Base-by-base conservation (phyloP, 2,888 invertebrate genomes). In the Lysandra bellargus region DNA sequence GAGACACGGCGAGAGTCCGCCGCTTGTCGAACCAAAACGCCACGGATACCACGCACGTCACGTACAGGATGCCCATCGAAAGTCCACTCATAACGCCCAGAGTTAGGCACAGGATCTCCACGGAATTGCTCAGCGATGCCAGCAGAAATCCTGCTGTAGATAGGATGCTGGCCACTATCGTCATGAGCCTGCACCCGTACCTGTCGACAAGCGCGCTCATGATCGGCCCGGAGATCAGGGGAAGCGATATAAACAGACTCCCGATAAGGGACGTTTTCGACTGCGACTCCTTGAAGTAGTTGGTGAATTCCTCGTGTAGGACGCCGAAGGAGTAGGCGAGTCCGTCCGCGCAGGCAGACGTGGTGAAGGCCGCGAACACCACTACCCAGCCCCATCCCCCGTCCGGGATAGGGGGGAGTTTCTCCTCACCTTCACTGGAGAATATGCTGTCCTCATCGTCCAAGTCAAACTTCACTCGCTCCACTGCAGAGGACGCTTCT, bases 351-450 rank as follows among this genome's bases (percentile, higher is more conserved):
- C 99, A 97, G 83, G 98, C 96, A 64, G 98, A 97, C n/a, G 98
- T 96, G 40, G 98, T 88, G 83, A 99, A 96, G 0, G 98, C 97
- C 5, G 98, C 96, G 14, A 96, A 91, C 0, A 99, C 98, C 0
- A 99, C 97, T 53, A 98, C 96, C 98, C 98, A 98, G 0, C 98
- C 98, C 97, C 97, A 98, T 0, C 98, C 98, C 0, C 97, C 98
- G 84, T 98, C 98, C 0, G 97, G 97, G 49, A 97, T 96, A 7
- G 95, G 95, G 0, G 96, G 95, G 75, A 95, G 90, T 90, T 94
- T 84, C 72, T 87, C 89, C 14, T 86, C 87, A 2, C 84, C 83
- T 12, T 90, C 90, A 33, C 92, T 91, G 1, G 93, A 93, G 79
- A 89, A 89, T 80, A 93, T 90, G 81, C 94, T 94, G 78, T 95